Evolutionary conservation across 1,140 invertebrate species (phyloP).

Genomic region (Magallana angulata): DNA sequence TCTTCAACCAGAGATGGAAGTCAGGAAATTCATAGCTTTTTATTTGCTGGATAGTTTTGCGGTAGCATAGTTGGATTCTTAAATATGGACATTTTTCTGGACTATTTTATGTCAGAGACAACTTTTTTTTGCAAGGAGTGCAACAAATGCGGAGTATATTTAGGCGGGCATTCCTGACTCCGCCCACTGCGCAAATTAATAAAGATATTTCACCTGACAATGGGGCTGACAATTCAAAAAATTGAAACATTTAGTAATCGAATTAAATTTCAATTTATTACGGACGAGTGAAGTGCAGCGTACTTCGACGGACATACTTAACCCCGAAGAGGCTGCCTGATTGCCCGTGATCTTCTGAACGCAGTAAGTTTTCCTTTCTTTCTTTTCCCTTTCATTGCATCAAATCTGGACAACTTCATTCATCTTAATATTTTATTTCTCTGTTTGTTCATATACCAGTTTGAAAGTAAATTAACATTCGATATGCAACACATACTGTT

Average conservation of each 20-base stretch:
- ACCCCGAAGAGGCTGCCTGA: too few species aligned
- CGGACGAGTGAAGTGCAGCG: not conserved
- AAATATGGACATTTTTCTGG: conserved; percentile 1
- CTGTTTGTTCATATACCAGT: not conserved
- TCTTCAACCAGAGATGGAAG: conserved; percentile 1
- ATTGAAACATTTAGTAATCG: conserved; percentile 34
- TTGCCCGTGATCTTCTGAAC: too few species aligned
- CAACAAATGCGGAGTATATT: not conserved
- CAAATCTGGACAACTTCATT: too few species aligned
- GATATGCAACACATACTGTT: conserved; percentile 26
- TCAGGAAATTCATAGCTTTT: not conserved
- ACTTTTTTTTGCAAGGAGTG: not conserved
- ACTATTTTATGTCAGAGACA: conserved; percentile 26
- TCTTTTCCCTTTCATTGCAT: too few species aligned
- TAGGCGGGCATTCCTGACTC: conserved; percentile 18
- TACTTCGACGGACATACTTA: not conserved
- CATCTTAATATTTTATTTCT: not conserved
- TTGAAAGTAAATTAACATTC: conserved; percentile 31
- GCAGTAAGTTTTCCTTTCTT: too few species aligned
- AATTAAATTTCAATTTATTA: conserved; percentile 13
- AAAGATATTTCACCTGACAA: conserved; percentile 29
- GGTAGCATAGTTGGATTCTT: not conserved
- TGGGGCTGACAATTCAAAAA: conserved; percentile 20
- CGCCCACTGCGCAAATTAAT: conserved; percentile 34
- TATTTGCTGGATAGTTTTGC: not conserved